Base-by-base conservation (phyloP, 2,113 vertebrate species). In the Hystrix cristata region DNA sequence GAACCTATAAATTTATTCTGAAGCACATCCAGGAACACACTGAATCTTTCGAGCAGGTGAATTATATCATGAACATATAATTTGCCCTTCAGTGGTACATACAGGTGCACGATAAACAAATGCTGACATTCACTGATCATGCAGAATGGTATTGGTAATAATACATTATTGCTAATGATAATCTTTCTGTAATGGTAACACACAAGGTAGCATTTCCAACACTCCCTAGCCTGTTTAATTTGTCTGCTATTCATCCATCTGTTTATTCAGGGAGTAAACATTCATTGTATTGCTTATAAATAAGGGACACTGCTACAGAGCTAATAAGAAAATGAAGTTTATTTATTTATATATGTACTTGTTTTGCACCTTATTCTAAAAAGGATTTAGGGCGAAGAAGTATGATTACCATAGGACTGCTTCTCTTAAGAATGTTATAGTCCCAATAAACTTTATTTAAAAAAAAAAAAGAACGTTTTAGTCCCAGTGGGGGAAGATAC, bases 81-180 rank as follows among this genome's bases (percentile, higher is more conserved):
- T 94, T 95, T 93, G 80, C 29, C 34, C 57, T 96, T 94, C 18
- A 29, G 57, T 86, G 57, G 27, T 82, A 51, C 51, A 53, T 65
- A 46, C 78, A 96, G 91, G 62, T 95, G 62, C 74, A 87, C 15
- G 91, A 76, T 91, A 93, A 93, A 96, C 76, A 90, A 95, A 94
- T 93, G 82, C 88, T 97, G 95, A 95, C 89, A 95, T 96, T 96
- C 93, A 74, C 87, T 92, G 90, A 95, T 97, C 55, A 71, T 81
- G 71, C 78, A 62, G 84, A 95, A 89, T 95, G 80, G 27, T 96
- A 92, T 96, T 83, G 97, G 43, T 85, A 96, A 94, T 90, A 96
- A 96, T 79, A 90, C 38, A 91, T 93, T 89, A 95, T 80, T 95
- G 46, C 62, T 93, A 96, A 96, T 94, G 38, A 97, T 95, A 92